phyloP scores from a whole-genome alignment of 1,140 invertebrate species.

The Mercenaria mercenaria region DNA sequence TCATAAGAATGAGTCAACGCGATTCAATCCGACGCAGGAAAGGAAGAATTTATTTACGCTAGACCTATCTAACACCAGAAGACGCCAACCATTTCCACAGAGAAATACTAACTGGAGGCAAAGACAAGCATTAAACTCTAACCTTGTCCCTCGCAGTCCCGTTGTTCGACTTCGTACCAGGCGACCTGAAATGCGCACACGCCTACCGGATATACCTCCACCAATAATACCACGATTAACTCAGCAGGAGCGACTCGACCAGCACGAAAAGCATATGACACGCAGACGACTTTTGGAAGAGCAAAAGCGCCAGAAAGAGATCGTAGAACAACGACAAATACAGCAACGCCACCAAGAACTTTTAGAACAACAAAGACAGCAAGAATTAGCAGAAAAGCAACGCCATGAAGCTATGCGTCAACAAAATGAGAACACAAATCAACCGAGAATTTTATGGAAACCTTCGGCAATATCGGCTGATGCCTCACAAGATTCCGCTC shows the following conservation, averaged over 20 bases:
- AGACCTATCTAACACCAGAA: not conserved
- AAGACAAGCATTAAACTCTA: not conserved
- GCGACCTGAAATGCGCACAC: not conserved
- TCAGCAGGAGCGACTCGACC: slow-evolving; percentile 1
- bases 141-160: no score
- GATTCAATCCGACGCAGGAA: not conserved
- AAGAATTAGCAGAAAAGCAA: slow-evolving; percentile 9
- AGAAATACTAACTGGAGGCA: not conserved
- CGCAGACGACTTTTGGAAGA: slow-evolving; percentile 1
- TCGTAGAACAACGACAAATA: not conserved
- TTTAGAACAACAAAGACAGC: slow-evolving; percentile 40
- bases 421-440: slow-evolving; percentile 5
- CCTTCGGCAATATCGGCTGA: not conserved
- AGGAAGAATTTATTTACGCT: slow-evolving; percentile 18
- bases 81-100: not conserved
- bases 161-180: not conserved
- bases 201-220: not conserved
- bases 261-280: slow-evolving; percentile 33
- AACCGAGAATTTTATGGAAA: slow-evolving; percentile 26
- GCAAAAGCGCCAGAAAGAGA: slow-evolving; percentile 15
- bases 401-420: not conserved
- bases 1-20: not conserved
- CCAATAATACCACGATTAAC: not conserved
- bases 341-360: slow-evolving; percentile 40
- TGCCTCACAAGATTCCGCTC: not conserved